Percentiles rank a stretch among this genome's conserved stretches.
Conservation (phyloP, 1,140 invertebrate genomes). For the Vollenhovia emeryi region DNA sequence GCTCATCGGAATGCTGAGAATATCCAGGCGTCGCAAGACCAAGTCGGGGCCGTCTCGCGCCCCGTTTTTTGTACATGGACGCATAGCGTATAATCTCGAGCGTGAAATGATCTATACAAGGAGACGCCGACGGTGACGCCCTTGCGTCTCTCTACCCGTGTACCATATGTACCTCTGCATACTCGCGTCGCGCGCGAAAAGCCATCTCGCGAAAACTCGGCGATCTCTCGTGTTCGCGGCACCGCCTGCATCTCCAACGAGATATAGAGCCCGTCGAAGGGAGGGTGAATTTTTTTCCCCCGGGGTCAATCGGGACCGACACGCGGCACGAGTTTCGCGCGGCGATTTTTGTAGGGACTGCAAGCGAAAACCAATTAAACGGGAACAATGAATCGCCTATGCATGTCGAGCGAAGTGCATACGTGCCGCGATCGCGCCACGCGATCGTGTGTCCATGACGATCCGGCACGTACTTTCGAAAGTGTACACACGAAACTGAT, state of each 20-base stretch:
- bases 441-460: not conserved
- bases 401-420: constrained; percentile 10
- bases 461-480: constrained; percentile 19
- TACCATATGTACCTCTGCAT: not conserved
- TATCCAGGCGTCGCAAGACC: constrained; percentile 71
- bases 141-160: constrained; percentile 12
- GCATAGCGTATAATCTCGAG: constrained; percentile 67
- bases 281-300: not conserved
- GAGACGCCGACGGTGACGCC: not conserved
- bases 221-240: not conserved
- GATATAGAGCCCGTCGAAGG: not conserved
- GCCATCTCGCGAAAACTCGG: constrained; percentile 4
- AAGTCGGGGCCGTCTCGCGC: constrained; percentile 8
- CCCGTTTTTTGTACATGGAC: constrained; percentile 55
- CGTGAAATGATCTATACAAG: constrained; percentile 66
- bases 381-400: constrained; percentile 40
- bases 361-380: constrained; percentile 45
- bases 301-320: constrained; percentile 15
- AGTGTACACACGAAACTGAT: constrained; percentile 10
- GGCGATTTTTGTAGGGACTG: constrained; percentile 13
- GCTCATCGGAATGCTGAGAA: constrained; percentile 71
- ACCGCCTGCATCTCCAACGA: not conserved
- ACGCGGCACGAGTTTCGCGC: constrained; percentile 4
- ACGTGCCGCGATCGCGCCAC: not conserved
- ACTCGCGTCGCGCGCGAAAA: not conserved